Evolutionary conservation across 2,797 vertebrate genomes (phyloP), one percentile per base, ranked within the genome.

Genomic region (Heterohyrax brucei): DNA sequence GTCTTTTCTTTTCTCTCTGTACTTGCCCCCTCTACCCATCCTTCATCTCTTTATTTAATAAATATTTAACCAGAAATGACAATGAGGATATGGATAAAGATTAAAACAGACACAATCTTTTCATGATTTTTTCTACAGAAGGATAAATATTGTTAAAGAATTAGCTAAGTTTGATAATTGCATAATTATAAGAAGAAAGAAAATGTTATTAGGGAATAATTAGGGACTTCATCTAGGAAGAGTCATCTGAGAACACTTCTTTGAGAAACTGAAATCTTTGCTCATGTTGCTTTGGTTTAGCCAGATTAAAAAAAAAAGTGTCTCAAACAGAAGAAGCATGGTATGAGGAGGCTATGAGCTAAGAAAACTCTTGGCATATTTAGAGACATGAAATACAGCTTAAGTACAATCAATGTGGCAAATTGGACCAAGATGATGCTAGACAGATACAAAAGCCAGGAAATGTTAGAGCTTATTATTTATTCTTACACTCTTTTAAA

Each of bases 211-310:
- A 56, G n/a, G 70, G 28, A 53, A 26, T 82, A 91, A 75, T 22
- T 39, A 77, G 61, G 91, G 13, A 85, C 14, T 93, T 90, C 7
- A 76, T 53, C 46, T 70, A 72, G 50, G 39, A 39, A 78, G 13
- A 87, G 4, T 2, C 6, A 16, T 87, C 18, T 79, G 82, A 83
- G 72, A 89, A 82, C 30, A 2, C 2, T 75, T 95, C 44, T 18
- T 10, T 77, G 53, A 59, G 68, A 93, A 88, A 79, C 21, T 68
- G 26, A 94, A 92, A 92, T 56, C 30, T 86, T 19, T 48, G 22
- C 28, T 83, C 62, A 80, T 30, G 4, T 93, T 39, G 84, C 50
- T 73, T 77, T 87, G 93, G 80, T 44, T n/a, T 48, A 53, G 59
- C 13, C n/a, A 91, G 10, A 70, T 33, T 59, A 95, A 61, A n/a